Evolutionary conservation across 92 coral and sea anemone genomes (phyloP), one percentile per base, ranked within the genome.

Genomic region (Bergia puertoricense): DNA sequence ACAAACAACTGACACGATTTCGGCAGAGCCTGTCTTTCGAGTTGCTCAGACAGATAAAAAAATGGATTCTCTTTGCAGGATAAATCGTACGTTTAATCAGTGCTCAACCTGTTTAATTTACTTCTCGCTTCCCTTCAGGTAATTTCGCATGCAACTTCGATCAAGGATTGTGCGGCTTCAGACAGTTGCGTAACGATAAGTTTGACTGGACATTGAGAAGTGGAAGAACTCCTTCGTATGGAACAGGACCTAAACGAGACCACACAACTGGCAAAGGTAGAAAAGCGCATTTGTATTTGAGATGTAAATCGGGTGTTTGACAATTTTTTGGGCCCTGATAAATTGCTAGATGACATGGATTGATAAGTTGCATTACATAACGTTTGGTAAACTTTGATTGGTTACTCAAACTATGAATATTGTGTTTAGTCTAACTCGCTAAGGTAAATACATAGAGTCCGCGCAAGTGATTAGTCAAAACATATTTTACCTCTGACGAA

Each of bases 181-280:
- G 44, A 37, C 86, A 83, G 78, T 20, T 48, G n/a, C 44, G 65
- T 11, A 23, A 20, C 51, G 86, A 83, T 71, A 44, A 39, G 10
- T 83, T 71, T 46, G 86, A 83, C 41, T 83, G 86, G 86, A 83
- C 77, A 14, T 9, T 83, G 62, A 83, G 74, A 48, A 15, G 77
- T 4, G 77, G 77, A 8, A 46, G 20, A 68, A 83, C 86, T 0
- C 78, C 86, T 44, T 83, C 86, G 0, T 20, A 38, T 45, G n/a
- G 30, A 56, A 89, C 91, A 30, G 91, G 91, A 39, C 91, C 91
- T 20, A 45, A 18, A 9, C 65, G 78, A 3, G 86, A 83, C 22
- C 86, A 83, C 67, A 83, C 86, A 4, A 83, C 77, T 30, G 86
- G 78, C 44, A 69, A 83, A 46, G 86, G 86, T 82, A 30, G 67